A percentile compares a stretch with the other conserved stretches of the same genome.
phyloP scores from a whole-genome alignment of 2,113 vertebrate genomes.

The Macrotus californicus region DNA sequence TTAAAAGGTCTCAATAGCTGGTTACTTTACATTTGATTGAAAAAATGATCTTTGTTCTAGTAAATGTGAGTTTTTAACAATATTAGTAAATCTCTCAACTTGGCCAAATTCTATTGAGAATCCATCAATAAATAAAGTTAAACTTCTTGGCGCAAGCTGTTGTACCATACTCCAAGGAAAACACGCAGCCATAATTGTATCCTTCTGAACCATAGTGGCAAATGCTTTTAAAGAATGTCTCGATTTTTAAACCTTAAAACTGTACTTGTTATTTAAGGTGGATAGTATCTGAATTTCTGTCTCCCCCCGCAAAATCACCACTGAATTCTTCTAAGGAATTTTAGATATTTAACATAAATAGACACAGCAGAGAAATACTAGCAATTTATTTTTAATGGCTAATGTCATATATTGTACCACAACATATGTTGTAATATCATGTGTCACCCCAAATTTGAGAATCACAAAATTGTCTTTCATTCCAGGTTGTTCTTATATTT shows the following conservation, averaged over 20 bases:
- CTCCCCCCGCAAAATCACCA: background rate
- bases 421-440: too few relatives aligned
- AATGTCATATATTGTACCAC: background rate
- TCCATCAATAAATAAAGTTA: slow-evolving; percentile 57
- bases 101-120: slow-evolving; percentile 40
- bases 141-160: background rate
- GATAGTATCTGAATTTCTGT: slow-evolving; percentile 26
- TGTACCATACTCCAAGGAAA: slow-evolving; percentile 44
- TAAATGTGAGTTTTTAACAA: slow-evolving; percentile 64
- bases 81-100: slow-evolving; percentile 42
- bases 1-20: slow-evolving; percentile 21
- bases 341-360: background rate
- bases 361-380: slow-evolving; percentile 16
- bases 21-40: slow-evolving; percentile 51
- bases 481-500: background rate
- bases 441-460: background rate
- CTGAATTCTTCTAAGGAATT: background rate
- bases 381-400: slow-evolving; percentile 30
- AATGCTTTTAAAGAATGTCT: slow-evolving; percentile 36
- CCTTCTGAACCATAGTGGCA: slow-evolving; percentile 16
- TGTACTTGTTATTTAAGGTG: slow-evolving; percentile 21
- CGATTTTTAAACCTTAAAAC: slow-evolving; percentile 31
- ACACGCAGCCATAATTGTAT: background rate
- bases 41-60: slow-evolving; percentile 57
- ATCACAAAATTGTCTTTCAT: background rate